Conservation (phyloP, 2,888 invertebrate genomes). For the Apamea epomidion region DNA sequence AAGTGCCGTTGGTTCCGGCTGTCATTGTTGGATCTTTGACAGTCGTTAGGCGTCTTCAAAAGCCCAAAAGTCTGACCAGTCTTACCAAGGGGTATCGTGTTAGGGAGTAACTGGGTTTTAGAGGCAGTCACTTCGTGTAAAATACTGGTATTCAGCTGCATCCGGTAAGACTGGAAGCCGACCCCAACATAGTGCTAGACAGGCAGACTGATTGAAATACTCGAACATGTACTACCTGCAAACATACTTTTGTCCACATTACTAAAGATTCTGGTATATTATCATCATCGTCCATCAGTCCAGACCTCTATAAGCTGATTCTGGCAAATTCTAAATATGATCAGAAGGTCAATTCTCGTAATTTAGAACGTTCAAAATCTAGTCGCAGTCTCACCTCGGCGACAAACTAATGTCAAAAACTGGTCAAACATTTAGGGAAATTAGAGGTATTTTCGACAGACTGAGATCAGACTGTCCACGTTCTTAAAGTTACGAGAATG, state of each 20-base stretch:
- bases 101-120: no score
- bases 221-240: neutral
- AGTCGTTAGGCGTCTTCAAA: neutral
- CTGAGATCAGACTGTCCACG: no score
- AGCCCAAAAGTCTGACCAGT: neutral
- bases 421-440: no score
- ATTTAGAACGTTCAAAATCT: no score
- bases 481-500: no score
- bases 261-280: neutral
- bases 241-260: neutral
- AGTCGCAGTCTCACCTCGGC: no score
- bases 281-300: neutral
- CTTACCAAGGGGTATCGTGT: neutral
- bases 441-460: no score
- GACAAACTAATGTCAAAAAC: no score
- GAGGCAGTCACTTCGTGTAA: neutral
- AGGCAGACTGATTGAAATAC: neutral
- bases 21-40: neutral
- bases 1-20: no score
- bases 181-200: neutral
- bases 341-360: no score
- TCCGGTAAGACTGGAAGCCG: neutral
- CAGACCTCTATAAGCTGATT: neutral
- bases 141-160: neutral
- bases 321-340: no score